phyloP scores from a whole-genome alignment of 2,888 invertebrate genomes.

The Lapara coniferarum region DNA sequence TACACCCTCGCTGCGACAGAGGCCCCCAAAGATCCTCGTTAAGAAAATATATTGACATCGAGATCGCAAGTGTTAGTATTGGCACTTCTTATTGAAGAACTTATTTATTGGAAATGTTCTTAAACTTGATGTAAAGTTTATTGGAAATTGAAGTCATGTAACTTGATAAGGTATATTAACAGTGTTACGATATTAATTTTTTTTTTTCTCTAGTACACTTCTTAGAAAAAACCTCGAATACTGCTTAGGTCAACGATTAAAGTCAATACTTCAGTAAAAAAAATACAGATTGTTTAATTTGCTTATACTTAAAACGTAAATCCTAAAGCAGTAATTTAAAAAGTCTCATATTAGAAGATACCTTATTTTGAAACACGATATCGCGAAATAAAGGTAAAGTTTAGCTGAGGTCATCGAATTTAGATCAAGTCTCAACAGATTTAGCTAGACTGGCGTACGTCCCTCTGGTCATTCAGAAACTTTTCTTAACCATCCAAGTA shows the following conservation, averaged over 20 bases:
- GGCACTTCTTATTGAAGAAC: slow-evolving; percentile 27
- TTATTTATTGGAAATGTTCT: slow-evolving; percentile 35
- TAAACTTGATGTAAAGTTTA: slow-evolving; percentile 23
- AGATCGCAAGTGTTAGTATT: slow-evolving; percentile 23
- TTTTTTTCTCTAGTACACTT: not conserved
- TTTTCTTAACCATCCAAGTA: not conserved
- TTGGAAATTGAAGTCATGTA: not conserved
- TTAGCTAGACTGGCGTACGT: slow-evolving; percentile 4
- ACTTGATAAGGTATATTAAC: not conserved
- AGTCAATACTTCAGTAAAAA: too few species aligned
- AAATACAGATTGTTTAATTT: too few species aligned
- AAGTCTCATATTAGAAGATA: not conserved
- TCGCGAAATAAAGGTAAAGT: not conserved
- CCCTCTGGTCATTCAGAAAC: not conserved
- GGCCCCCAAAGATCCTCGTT: slow-evolving; percentile 39
- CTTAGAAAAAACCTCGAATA: too few species aligned
- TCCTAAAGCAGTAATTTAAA: not conserved
- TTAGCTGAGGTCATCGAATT: slow-evolving; percentile 3
- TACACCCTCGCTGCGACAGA: slow-evolving; percentile 33
- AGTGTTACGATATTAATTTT: not conserved
- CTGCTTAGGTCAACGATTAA: too few species aligned
- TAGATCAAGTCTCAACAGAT: slow-evolving; percentile 15
- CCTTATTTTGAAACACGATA: not conserved
- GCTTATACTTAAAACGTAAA: not conserved
- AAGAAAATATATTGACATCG: slow-evolving; percentile 28